Conservation (phyloP, 1,140 invertebrate species). For the Pygmarrhopalites habei region DNA sequence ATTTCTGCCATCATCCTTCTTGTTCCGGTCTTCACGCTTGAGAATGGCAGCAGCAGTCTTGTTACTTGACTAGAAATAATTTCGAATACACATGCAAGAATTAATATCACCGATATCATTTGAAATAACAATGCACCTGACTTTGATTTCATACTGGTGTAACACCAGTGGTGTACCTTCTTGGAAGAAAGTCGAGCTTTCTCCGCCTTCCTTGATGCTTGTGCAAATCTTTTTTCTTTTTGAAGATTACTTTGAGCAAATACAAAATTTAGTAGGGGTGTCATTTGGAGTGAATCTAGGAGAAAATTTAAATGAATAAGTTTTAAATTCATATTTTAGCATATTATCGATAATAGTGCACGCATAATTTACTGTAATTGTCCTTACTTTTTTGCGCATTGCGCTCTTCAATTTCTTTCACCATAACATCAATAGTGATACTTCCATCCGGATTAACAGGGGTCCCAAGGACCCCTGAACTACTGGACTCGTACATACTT, state of each 20-base stretch:
- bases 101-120: conserved; percentile 19
- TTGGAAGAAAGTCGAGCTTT: background rate
- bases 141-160: too few relatives aligned
- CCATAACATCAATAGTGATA: conserved; percentile 29
- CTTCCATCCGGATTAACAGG: conserved; percentile 17
- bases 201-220: conserved; percentile 2
- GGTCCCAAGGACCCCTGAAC: conserved; percentile 14
- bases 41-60: too few relatives aligned
- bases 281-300: conserved; percentile 27
- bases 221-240: conserved; percentile 3
- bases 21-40: too few relatives aligned
- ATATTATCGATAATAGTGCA: background rate
- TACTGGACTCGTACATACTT: conserved; percentile 18
- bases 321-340: background rate
- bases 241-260: background rate
- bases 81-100: too few relatives aligned
- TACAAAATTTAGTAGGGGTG: conserved; percentile 17
- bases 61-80: too few relatives aligned
- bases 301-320: conserved; percentile 22
- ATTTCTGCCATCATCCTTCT: too few relatives aligned
- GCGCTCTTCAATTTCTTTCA: conserved; percentile 32
- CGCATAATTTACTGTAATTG: conserved; percentile 16
- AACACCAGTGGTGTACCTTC: too few relatives aligned
- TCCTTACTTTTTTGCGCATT: conserved; percentile 30
- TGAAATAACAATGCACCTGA: conserved; percentile 34